A percentile compares a stretch with the other conserved stretches of the same genome.
Conservation (phyloP, 1,140 invertebrate species). For the Galleria mellonella region DNA sequence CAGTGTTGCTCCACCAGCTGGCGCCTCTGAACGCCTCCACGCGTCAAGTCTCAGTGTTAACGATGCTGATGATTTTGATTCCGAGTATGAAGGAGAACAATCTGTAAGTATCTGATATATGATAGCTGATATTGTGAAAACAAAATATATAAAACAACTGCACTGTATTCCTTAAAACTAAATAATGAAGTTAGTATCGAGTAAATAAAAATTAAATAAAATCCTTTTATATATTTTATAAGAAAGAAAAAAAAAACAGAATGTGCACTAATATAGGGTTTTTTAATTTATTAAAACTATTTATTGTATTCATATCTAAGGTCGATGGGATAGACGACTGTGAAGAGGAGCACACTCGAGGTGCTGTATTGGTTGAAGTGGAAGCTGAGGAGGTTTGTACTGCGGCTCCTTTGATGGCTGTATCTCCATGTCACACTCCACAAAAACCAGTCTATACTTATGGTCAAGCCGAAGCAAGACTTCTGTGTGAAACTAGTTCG, state of each 20-base stretch:
- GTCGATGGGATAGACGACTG: slow-evolving; percentile 56
- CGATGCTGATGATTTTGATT: slow-evolving; percentile 79
- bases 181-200: too few relatives aligned
- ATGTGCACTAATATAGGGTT: too few relatives aligned
- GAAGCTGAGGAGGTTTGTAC: slow-evolving; percentile 82
- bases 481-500: slow-evolving; percentile 54
- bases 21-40: slow-evolving; percentile 72
- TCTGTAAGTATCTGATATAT: slow-evolving; percentile 33
- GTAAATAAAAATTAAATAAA: too few relatives aligned
- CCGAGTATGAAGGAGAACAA: slow-evolving; percentile 50
- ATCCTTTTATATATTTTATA: too few relatives aligned
- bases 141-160: too few relatives aligned
- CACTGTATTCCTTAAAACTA: too few relatives aligned
- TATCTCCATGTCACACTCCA: slow-evolving; percentile 75
- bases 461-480: slow-evolving; percentile 69
- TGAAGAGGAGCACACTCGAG: slow-evolving; percentile 69
- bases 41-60: slow-evolving; percentile 83
- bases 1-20: slow-evolving; percentile 76
- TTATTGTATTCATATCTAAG: slow-evolving; percentile 24
- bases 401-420: slow-evolving; percentile 77
- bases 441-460: slow-evolving; percentile 82
- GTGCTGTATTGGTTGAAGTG: slow-evolving; percentile 80
- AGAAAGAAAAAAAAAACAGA: too few relatives aligned
- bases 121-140: too few relatives aligned
- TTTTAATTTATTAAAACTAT: too few relatives aligned